Evolutionary conservation across 2,888 invertebrate species (phyloP).

Genomic region (Magallana nippona): DNA sequence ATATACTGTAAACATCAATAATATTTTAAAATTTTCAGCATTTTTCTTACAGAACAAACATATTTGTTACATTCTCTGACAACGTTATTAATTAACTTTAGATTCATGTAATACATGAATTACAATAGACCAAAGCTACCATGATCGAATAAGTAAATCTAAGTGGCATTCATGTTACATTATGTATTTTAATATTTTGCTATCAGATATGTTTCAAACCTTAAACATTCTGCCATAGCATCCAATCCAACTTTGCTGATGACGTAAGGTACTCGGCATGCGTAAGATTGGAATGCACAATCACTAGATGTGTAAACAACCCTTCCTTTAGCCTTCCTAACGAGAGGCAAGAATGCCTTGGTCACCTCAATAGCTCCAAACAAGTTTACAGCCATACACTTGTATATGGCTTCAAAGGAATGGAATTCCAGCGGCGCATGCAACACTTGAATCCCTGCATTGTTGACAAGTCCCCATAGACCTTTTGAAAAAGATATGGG

Average conservation of each 20-base stretch:
- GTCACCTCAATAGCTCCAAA: slow-evolving; percentile 71
- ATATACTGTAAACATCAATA: no score
- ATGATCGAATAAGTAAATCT: no score
- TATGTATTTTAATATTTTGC: no score
- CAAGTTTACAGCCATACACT: slow-evolving; percentile 65
- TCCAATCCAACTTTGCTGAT: slow-evolving; percentile 61
- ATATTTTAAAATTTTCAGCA: no score
- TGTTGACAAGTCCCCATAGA: slow-evolving; percentile 64
- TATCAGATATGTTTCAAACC: slow-evolving; percentile 44
- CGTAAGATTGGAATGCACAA: slow-evolving; percentile 53
- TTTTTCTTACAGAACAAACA: no score
- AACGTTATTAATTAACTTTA: no score
- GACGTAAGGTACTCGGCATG: slow-evolving; percentile 56
- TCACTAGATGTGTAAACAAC: slow-evolving; percentile 61
- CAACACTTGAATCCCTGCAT: slow-evolving; percentile 59
- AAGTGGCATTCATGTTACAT: no score
- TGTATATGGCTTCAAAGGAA: slow-evolving; percentile 69
- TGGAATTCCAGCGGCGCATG: slow-evolving; percentile 74
- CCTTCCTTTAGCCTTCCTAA: slow-evolving; percentile 59
- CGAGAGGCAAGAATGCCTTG: slow-evolving; percentile 59
- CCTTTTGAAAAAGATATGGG: slow-evolving; percentile 47
- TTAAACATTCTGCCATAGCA: slow-evolving; percentile 59
- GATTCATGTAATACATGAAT: no score
- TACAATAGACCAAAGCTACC: no score
- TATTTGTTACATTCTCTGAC: no score